phyloP scores from a whole-genome alignment of 2,113 vertebrate genomes.

The Grammomys surdaster region DNA sequence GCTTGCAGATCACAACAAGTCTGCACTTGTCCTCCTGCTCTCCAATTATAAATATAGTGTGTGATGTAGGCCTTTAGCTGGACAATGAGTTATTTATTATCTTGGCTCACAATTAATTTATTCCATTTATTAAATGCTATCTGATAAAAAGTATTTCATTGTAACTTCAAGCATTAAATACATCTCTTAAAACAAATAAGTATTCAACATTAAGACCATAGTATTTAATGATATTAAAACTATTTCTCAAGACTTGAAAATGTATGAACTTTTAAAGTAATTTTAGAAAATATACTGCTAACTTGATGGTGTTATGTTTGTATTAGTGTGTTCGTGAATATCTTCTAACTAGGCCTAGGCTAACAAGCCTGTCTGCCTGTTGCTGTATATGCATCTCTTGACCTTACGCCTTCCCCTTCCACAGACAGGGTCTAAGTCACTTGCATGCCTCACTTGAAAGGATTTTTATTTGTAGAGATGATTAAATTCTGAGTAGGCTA shows the following conservation, averaged over 20 bases:
- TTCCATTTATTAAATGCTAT: conserved; percentile 79
- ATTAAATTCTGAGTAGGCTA: conserved; percentile 56
- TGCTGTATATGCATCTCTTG: conserved; percentile 18
- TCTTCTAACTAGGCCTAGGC: background rate
- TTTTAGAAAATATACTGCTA: conserved; percentile 48
- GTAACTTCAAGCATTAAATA: conserved; percentile 70
- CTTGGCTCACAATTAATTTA: conserved; percentile 77
- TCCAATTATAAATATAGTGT: conserved; percentile 84
- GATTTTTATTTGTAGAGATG: conserved; percentile 45
- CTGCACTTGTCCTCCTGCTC: conserved; percentile 84
- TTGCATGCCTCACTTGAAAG: conserved; percentile 8
- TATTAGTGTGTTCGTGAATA: background rate
- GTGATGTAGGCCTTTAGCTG: conserved; percentile 76
- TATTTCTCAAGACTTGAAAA: conserved; percentile 38
- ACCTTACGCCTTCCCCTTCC: conserved; percentile 3
- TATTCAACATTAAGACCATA: conserved; percentile 46
- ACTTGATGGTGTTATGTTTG: conserved; percentile 39
- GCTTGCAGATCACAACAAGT: conserved; percentile 84
- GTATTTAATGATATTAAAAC: conserved; percentile 43
- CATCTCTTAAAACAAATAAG: conserved; percentile 49
- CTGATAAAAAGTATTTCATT: conserved; percentile 69
- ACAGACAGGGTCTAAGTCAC: conserved; percentile 17
- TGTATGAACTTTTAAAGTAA: conserved; percentile 3
- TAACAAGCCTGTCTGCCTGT: background rate
- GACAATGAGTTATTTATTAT: conserved; percentile 84